phyloP scores from a whole-genome alignment of 2,888 invertebrate species.

The Brachypterus glaber region DNA sequence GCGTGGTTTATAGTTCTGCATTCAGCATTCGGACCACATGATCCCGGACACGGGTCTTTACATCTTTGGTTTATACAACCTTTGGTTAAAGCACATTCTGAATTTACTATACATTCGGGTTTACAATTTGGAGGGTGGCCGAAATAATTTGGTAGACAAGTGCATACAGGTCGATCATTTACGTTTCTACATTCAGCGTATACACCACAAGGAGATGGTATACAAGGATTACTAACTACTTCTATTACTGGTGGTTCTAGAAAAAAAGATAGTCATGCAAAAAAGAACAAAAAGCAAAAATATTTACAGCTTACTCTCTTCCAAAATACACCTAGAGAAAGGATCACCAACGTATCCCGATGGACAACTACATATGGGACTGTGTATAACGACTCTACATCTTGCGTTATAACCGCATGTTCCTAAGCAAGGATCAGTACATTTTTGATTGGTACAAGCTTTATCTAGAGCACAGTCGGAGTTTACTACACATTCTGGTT shows the following conservation, averaged over 20 bases:
- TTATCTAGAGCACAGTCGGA: constrained; percentile 65
- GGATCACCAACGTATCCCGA: constrained; percentile 65
- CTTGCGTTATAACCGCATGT: constrained; percentile 68
- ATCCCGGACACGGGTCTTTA: constrained; percentile 63
- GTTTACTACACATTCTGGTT: constrained; percentile 69
- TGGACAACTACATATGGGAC: constrained; percentile 68
- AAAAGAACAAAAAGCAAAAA: constrained; percentile 9
- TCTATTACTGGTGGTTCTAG: constrained; percentile 31
- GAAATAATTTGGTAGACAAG: constrained; percentile 62
- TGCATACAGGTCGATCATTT: constrained; percentile 61
- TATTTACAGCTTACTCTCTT: constrained; percentile 49
- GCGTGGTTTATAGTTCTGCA: constrained; percentile 63
- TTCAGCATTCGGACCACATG: constrained; percentile 62
- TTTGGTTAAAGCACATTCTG: constrained; percentile 62
- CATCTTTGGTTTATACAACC: constrained; percentile 65
- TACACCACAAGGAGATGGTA: constrained; percentile 69
- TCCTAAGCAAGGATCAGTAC: constrained; percentile 66
- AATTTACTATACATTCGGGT: constrained; percentile 64
- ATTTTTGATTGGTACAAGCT: constrained; percentile 71
- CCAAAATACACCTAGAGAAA: constrained; percentile 57
- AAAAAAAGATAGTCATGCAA: constrained; percentile 25
- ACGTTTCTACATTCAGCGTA: constrained; percentile 63
- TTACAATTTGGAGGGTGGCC: constrained; percentile 72
- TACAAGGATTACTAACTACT: constrained; percentile 47
- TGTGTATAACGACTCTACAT: constrained; percentile 72